Percentiles rank a stretch among this genome's conserved stretches.
Evolutionary conservation across 2,888 invertebrate genomes (phyloP).

Genomic region (Hartigia nigra): DNA sequence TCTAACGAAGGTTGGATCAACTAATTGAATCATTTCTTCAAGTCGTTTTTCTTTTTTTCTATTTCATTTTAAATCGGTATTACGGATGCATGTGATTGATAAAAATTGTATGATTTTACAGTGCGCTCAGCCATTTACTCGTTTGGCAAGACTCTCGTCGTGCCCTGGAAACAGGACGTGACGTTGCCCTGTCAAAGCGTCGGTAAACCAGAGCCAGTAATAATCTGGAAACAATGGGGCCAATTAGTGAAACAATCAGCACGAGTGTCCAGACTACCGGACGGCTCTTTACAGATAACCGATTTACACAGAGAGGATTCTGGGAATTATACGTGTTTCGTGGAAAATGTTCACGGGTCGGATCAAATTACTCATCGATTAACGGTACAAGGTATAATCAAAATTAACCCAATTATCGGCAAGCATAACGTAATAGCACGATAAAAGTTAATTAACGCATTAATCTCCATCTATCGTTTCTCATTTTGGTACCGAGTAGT

Average conservation of each 20-base stretch:
- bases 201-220: conserved; percentile 82
- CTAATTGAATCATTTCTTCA: neutral
- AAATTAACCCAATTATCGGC: neutral
- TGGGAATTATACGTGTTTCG: conserved; percentile 90
- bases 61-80: neutral
- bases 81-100: neutral
- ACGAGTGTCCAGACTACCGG: conserved; percentile 72
- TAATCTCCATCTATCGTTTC: neutral
- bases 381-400: conserved; percentile 66
- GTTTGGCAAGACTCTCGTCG: conserved; percentile 61
- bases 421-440: neutral
- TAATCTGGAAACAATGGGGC: conserved; percentile 84
- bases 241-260: conserved; percentile 77
- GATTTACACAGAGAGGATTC: conserved; percentile 85
- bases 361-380: conserved; percentile 86
- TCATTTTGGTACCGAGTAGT: conserved; percentile 67
- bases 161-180: conserved; percentile 89
- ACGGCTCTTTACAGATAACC: conserved; percentile 81
- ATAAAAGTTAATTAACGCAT: neutral
- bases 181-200: conserved; percentile 86
- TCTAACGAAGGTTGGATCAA: conserved; percentile 61
- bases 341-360: conserved; percentile 85
- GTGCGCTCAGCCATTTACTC: conserved; percentile 66
- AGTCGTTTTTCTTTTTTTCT: neutral
- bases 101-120: conserved; percentile 30